Evolutionary conservation across 2,888 invertebrate species (phyloP).

Genomic region (Archips xylosteana): DNA sequence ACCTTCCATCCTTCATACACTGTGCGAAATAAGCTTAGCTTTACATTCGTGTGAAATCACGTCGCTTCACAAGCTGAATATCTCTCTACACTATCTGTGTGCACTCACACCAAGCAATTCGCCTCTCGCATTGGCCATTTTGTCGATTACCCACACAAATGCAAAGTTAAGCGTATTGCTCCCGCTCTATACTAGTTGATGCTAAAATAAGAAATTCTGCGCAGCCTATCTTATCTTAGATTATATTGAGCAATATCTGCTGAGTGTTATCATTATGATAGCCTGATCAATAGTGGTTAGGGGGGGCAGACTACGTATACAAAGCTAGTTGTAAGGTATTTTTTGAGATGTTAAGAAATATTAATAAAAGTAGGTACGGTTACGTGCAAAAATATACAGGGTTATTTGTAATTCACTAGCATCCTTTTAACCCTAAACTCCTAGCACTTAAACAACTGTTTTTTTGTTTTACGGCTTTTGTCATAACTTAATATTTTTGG

Average conservation of each 20-base stretch:
- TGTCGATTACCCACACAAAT: background rate
- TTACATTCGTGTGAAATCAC: background rate
- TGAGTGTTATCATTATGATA: background rate
- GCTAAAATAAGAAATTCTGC: slow-evolving; percentile 5
- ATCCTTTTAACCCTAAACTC: too few species aligned
- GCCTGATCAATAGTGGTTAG: background rate
- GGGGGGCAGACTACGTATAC: background rate
- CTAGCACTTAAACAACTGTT: too few species aligned
- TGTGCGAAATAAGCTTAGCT: background rate
- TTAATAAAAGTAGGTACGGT: too few species aligned
- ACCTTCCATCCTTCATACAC: slow-evolving; percentile 20
- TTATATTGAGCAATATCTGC: slow-evolving; percentile 6
- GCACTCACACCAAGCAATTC: background rate
- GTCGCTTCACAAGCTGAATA: background rate
- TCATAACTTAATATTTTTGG: too few species aligned
- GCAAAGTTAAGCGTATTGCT: background rate
- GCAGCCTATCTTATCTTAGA: slow-evolving; percentile 11
- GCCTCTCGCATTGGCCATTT: background rate
- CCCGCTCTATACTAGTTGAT: background rate
- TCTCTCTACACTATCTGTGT: slow-evolving; percentile 3
- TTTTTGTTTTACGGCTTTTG: too few species aligned
- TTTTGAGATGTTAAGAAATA: too few species aligned
- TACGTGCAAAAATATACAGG: too few species aligned
- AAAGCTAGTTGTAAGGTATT: too few species aligned
- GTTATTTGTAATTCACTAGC: too few species aligned